Conservation (phyloP, 2,113 vertebrate genomes). For the Sebastes fasciatus region DNA sequence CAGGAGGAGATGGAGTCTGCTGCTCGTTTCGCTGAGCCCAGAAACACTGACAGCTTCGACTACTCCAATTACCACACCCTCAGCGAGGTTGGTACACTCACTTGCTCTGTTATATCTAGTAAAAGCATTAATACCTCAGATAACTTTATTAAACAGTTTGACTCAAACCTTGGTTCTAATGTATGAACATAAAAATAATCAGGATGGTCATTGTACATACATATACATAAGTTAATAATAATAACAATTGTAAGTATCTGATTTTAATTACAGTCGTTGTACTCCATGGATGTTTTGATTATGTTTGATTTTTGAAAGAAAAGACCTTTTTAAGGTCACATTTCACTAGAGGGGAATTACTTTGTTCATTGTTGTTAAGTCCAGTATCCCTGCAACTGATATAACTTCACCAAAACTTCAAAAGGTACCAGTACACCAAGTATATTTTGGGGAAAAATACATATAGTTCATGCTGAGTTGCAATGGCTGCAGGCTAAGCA, state of each 20-base stretch:
- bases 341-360: neutral
- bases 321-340: no score
- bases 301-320: no score
- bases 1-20: conserved; percentile 80
- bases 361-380: no score
- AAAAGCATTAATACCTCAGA: neutral
- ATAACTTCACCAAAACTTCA: no score
- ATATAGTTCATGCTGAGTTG: no score
- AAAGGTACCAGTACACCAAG: neutral
- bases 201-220: no score
- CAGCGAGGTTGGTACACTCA: conserved; percentile 80
- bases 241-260: no score
- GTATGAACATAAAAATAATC: neutral
- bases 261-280: neutral
- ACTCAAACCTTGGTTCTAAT: no score
- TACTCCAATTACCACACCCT: conserved; percentile 89
- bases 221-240: no score
- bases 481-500: no score
- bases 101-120: neutral
- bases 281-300: no score
- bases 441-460: neutral
- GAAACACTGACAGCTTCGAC: conserved; percentile 82
- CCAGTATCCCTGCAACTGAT: no score
- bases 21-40: conserved; percentile 57
- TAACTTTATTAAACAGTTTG: neutral